Evolutionary conservation across 2,888 invertebrate genomes (phyloP).

Genomic region (Drosophila subquinaria): DNA sequence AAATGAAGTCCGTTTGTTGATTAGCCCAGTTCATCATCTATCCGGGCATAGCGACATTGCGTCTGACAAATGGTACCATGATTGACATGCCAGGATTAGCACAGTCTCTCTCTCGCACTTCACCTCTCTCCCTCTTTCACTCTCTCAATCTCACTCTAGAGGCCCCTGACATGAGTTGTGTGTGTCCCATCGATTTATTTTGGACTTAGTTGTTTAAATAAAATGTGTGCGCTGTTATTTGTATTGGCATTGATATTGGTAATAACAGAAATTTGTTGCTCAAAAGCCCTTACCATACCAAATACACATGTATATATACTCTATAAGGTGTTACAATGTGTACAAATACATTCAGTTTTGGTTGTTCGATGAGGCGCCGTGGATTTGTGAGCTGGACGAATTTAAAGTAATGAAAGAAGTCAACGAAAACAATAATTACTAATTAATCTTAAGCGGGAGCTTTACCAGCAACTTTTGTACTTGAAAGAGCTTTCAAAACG

Average conservation of each 20-base stretch:
- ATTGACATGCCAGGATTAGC: conserved; percentile 77
- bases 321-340: conserved; percentile 40
- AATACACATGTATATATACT: conserved; percentile 31
- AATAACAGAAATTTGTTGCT: conserved; percentile 66
- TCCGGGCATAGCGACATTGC: conserved; percentile 49
- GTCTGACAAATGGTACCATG: conserved; percentile 60
- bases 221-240: conserved; percentile 56
- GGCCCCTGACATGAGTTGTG: conserved; percentile 47
- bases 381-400: conserved; percentile 51
- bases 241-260: conserved; percentile 77
- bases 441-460: neutral
- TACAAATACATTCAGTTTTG: conserved; percentile 3
- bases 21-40: conserved; percentile 58
- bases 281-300: conserved; percentile 45
- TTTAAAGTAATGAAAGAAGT: neutral
- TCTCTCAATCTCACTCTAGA: neutral
- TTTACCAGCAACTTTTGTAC: neutral
- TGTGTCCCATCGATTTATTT: conserved; percentile 53
- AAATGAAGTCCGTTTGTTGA: conserved; percentile 70
- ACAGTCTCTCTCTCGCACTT: conserved; percentile 28
- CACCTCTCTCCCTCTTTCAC: neutral
- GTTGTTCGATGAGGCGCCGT: conserved; percentile 54
- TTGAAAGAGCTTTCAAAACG: neutral
- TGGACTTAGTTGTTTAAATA: conserved; percentile 74
- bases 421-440: neutral